Conservation (phyloP, 2,888 invertebrate species). For the Phragmatobia fuliginosa region DNA sequence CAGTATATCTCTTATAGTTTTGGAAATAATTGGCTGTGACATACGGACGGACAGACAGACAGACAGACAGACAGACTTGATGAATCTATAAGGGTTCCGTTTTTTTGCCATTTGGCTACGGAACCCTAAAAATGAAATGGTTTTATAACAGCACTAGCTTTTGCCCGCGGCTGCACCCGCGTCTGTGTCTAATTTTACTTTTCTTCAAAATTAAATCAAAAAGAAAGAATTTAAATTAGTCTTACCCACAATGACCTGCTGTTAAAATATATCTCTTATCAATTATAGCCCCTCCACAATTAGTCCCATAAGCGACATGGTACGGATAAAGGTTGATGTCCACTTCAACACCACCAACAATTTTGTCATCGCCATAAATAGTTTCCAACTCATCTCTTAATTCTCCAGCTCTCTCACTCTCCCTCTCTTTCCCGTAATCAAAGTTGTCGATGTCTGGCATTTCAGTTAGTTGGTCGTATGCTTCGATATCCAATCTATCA, state of each 20-base stretch:
- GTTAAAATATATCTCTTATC: constrained; percentile 75
- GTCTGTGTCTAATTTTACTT: too few species aligned
- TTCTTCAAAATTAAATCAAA: not conserved
- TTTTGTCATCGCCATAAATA: constrained; percentile 69
- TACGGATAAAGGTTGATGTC: constrained; percentile 80
- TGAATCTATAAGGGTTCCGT: too few species aligned
- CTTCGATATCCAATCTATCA: constrained; percentile 66
- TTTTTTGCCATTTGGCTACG: too few species aligned
- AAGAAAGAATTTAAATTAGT: not conserved
- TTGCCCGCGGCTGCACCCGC: too few species aligned
- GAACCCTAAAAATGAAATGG: too few species aligned
- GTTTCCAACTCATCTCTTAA: constrained; percentile 38
- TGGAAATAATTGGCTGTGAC: too few species aligned
- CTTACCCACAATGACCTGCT: constrained; percentile 84
- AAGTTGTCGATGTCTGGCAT: constrained; percentile 67
- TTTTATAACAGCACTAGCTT: too few species aligned
- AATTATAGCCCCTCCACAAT: constrained; percentile 81
- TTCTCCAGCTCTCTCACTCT: constrained; percentile 30
- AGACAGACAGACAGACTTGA: too few species aligned
- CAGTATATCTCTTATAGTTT: too few species aligned
- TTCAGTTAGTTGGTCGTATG: constrained; percentile 70
- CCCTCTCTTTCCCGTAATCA: constrained; percentile 61
- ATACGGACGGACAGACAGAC: too few species aligned
- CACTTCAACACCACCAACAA: constrained; percentile 77
- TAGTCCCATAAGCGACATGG: constrained; percentile 76